These are phyloP conservation scores for Drosophila melanosoma DNA, from an alignment of 2,888 invertebrate genomes.

Conservation along the genomic window DNA sequence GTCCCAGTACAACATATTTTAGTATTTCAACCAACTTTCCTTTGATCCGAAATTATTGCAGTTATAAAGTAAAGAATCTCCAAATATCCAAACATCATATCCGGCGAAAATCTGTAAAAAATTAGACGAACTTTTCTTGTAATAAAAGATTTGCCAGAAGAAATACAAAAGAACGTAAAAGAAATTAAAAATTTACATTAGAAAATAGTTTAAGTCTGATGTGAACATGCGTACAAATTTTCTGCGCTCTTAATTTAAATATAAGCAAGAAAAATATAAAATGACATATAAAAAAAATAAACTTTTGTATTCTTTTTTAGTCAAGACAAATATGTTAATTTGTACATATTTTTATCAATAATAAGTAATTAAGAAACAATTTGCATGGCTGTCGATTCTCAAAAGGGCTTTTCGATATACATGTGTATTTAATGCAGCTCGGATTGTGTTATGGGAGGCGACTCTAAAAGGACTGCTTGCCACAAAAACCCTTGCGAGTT, in stretches of 20 bases:
- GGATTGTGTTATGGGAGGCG: slow-evolving; percentile 16
- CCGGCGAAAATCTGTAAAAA: background rate
- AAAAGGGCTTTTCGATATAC: background rate
- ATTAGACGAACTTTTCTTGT: no score
- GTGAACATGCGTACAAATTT: background rate
- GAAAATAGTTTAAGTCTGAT: background rate
- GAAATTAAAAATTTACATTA: background rate
- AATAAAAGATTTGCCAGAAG: background rate
- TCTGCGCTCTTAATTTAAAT: background rate
- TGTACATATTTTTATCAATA: background rate
- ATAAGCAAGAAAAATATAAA: background rate
- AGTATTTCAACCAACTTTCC: background rate
- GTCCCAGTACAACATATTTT: background rate
- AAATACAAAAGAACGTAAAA: background rate
- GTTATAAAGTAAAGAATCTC: background rate
- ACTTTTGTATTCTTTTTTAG: background rate
- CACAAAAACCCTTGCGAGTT: slow-evolving; percentile 17
- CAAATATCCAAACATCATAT: background rate
- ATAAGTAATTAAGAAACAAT: background rate
- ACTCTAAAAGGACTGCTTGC: slow-evolving; percentile 14
- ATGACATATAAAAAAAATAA: background rate
- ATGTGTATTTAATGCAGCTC: slow-evolving; percentile 8
- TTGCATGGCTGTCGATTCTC: no score
- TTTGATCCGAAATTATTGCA: background rate
- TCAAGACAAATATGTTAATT: background rate